These are phyloP conservation scores for Coregonus ussuriensis DNA, from an alignment of 2,797 vertebrate genomes.

Conservation along the genomic window DNA sequence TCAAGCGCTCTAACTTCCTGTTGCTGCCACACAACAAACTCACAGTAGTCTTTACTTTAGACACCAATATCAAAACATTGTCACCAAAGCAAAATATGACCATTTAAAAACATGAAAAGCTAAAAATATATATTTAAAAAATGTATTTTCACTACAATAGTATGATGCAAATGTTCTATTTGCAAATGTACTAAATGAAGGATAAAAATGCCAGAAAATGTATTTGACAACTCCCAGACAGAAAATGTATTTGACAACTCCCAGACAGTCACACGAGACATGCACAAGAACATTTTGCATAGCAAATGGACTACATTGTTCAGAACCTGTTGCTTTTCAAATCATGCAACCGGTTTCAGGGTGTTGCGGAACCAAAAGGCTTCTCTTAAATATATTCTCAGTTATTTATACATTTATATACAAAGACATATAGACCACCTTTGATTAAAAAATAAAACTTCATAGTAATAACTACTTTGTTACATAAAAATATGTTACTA, in stretches of 20 bases:
- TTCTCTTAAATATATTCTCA: constrained; percentile 35
- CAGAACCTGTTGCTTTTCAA: constrained; percentile 27
- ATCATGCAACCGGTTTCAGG: constrained; percentile 24
- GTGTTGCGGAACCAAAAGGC: constrained; percentile 34
- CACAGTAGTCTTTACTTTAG: background rate
- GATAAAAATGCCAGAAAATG: constrained; percentile 10
- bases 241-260: constrained; percentile 5
- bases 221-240: constrained; percentile 2
- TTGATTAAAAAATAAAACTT: constrained; percentile 66
- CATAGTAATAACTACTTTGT: constrained; percentile 48
- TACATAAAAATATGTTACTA: constrained; percentile 57
- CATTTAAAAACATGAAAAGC: background rate
- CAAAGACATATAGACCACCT: constrained; percentile 49
- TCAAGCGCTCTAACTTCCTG: constrained; percentile 12
- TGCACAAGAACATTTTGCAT: constrained; percentile 22
- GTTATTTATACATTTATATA: constrained; percentile 39
- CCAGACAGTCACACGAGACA: constrained; percentile 9
- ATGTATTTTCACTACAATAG: constrained; percentile 19
- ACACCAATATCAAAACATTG: constrained; percentile 1
- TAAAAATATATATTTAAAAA: constrained; percentile 17
- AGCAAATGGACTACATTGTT: constrained; percentile 25
- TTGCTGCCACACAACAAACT: constrained; percentile 7
- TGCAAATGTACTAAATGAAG: background rate
- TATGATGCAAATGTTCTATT: background rate
- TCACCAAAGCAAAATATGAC: background rate